phyloP scores from a whole-genome alignment of 2,888 invertebrate genomes.

The Trichopoda pennipes region DNA sequence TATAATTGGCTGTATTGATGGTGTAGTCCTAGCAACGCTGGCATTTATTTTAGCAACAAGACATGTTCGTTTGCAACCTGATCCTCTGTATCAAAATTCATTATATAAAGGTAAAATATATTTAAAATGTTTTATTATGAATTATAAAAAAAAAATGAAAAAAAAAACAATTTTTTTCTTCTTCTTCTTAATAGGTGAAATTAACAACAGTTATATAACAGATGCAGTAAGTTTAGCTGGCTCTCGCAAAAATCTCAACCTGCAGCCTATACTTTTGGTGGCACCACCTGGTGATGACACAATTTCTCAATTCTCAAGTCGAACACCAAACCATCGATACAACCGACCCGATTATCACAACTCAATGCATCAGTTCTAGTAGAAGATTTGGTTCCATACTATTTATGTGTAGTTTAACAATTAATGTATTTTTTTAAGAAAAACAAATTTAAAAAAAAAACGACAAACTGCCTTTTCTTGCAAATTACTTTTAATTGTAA shows the following conservation, averaged over 20 bases:
- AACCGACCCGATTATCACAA: conserved; percentile 83
- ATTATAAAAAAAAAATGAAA: not conserved
- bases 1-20: conserved; percentile 85
- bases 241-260: conserved; percentile 91
- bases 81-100: conserved; percentile 87
- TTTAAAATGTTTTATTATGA: conserved; percentile 4
- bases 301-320: conserved; percentile 90
- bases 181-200: conserved; percentile 86
- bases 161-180: not conserved
- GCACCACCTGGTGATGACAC: conserved; percentile 83
- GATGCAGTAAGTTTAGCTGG: conserved; percentile 92
- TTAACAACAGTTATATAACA: conserved; percentile 92
- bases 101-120: conserved; percentile 84
- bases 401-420: conserved; percentile 16
- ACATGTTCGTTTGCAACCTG: conserved; percentile 92
- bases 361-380: conserved; percentile 87
- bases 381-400: not conserved
- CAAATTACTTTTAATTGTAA: conserved; percentile 30
- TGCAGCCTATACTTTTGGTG: conserved; percentile 90
- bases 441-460: too few relatives aligned
- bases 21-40: conserved; percentile 84
- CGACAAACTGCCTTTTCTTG: conserved; percentile 47
- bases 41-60: conserved; percentile 96
- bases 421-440: conserved; percentile 3
- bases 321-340: conserved; percentile 84